phyloP scores from a whole-genome alignment of 2,888 invertebrate genomes.

The Margaritifera margaritifera region DNA sequence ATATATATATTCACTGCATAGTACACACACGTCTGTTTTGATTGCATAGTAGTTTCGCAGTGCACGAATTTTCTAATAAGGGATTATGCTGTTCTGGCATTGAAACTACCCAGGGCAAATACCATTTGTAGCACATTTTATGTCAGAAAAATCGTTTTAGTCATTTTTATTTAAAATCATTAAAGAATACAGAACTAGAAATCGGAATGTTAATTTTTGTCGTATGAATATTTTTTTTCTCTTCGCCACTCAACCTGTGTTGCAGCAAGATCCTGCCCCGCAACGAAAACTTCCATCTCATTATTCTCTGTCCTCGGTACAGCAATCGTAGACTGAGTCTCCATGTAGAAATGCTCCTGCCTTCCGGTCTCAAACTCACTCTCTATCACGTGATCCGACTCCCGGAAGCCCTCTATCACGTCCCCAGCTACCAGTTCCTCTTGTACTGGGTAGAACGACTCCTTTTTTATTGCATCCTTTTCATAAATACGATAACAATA shows the following conservation, averaged over 20 bases:
- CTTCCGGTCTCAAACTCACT: conserved; percentile 88
- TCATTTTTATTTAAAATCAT: too few species aligned
- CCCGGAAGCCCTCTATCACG: conserved; percentile 22
- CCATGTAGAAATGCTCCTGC: conserved; percentile 97
- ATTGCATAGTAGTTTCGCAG: too few species aligned
- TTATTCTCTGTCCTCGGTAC: conserved; percentile 81
- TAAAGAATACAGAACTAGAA: too few species aligned
- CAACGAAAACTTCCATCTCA: conserved; percentile 88
- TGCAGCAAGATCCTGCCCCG: conserved; percentile 79
- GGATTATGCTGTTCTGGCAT: too few species aligned
- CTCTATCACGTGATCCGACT: conserved; percentile 39
- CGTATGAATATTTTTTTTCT: too few species aligned
- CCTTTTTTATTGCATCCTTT: conserved; percentile 33
- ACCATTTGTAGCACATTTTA: too few species aligned
- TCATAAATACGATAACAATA: background rate
- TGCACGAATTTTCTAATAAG: too few species aligned
- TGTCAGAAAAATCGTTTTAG: too few species aligned
- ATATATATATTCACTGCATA: too few species aligned
- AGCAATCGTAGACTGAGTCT: conserved; percentile 79
- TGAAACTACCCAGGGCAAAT: too few species aligned
- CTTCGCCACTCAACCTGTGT: conserved; percentile 49
- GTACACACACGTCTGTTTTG: too few species aligned
- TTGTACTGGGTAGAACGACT: conserved; percentile 12
- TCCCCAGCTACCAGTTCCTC: conserved; percentile 23
- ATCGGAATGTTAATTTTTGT: too few species aligned